A percentile compares a stretch with the other conserved stretches of the same genome.
Evolutionary conservation across 2,888 invertebrate species (phyloP).

Genomic region (Drosophila suboccidentalis): DNA sequence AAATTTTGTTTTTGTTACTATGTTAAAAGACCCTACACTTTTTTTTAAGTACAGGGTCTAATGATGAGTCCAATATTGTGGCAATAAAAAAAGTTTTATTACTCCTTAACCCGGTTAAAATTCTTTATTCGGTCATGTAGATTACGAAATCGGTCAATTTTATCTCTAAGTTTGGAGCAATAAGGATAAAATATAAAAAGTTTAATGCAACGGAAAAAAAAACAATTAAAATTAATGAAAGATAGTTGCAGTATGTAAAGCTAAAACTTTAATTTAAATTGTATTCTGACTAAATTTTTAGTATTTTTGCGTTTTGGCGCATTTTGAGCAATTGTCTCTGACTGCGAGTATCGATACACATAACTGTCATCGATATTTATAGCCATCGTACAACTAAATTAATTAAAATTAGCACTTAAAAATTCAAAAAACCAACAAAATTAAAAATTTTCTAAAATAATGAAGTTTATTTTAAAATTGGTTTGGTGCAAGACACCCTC

Average conservation of each 20-base stretch:
- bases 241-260: constrained; percentile 18
- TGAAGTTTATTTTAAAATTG: too few species aligned
- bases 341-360: constrained; percentile 31
- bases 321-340: not conserved
- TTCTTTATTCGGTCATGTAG: too few species aligned
- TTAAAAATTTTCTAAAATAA: too few species aligned
- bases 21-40: too few species aligned
- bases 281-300: not conserved
- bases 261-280: not conserved
- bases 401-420: too few species aligned
- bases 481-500: too few species aligned
- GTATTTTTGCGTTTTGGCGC: constrained; percentile 26
- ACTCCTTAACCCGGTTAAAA: too few species aligned
- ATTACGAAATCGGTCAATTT: not conserved
- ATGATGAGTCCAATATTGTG: not conserved
- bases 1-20: too few species aligned
- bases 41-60: too few species aligned
- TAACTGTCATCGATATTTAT: constrained; percentile 26
- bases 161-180: not conserved
- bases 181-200: not conserved
- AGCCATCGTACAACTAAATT: constrained; percentile 41
- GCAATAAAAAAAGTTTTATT: not conserved
- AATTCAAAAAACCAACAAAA: too few species aligned
- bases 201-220: not conserved
- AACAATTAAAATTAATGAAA: not conserved